Evolutionary conservation across 2,888 invertebrate genomes (phyloP).

Genomic region (Chaetogeoica ovagalla): DNA sequence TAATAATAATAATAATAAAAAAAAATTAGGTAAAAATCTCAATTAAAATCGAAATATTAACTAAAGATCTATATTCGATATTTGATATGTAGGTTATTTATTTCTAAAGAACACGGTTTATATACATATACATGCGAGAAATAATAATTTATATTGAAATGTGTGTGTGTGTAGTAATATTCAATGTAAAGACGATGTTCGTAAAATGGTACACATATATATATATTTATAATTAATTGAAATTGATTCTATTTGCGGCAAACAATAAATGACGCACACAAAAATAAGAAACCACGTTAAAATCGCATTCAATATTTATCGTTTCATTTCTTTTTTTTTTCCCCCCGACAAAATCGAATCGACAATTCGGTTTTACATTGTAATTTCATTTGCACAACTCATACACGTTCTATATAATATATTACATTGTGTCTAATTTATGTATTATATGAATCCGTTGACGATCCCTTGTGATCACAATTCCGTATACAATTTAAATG

Average conservation of each 20-base stretch:
- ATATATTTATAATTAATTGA: constrained; percentile 1
- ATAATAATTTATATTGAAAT: neutral
- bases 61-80: neutral
- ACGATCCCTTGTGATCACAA: too few relatives aligned
- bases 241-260: neutral
- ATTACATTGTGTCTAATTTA: too few relatives aligned
- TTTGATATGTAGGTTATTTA: constrained; percentile 4
- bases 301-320: neutral
- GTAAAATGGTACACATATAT: neutral
- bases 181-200: neutral
- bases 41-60: neutral
- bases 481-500: too few relatives aligned
- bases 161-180: too few relatives aligned
- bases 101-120: neutral
- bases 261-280: neutral
- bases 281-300: neutral
- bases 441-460: too few relatives aligned
- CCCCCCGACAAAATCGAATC: neutral
- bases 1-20: neutral
- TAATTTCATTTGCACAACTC: neutral
- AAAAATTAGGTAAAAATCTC: neutral
- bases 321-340: neutral
- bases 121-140: too few relatives aligned
- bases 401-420: too few relatives aligned
- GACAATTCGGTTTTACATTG: neutral